Base-by-base conservation (phyloP, 2,797 vertebrate genomes). In the Helicolenus hilgendorfi region DNA sequence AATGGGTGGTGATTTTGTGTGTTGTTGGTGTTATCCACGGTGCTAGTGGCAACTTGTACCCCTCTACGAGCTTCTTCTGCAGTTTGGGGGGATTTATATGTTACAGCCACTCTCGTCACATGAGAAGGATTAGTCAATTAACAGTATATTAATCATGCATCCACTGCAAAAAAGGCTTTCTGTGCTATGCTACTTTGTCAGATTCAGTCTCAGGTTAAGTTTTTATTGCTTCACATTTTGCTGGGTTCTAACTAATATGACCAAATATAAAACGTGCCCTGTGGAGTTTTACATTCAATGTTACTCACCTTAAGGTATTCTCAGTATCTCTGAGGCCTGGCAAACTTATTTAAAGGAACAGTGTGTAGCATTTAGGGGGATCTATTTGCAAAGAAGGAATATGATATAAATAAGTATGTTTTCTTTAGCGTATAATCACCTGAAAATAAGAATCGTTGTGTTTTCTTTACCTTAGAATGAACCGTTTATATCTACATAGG, bases 1-100 rank as follows among this genome's bases (percentile, higher is more conserved):
- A 88, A 85, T 84, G 60, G 89, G 56, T 81, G 31, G 26, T 58
- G 81, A 76, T 86, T 88, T 76, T 58, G 81, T 62, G 86, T 64
- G 64, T 65, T 70, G 58, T 63, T 49, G 49, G 64, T 87, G 55
- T 75, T 81, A 74, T 69, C 70, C 11, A 5, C 18, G 18, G 41
- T 27, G 45, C 55, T 15, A 45, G 38, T 78, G 45, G 78, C 22
- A 74, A 77, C 38, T 72, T 74, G 13, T 18, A 38, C 62, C 27
- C 72, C 36, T 53, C 41, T 69, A 11, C 14, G 11, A 73, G 45
- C 7, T 72, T 74, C 79, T 45, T 27, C 13, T 0, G 4, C 69
- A 62, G 11, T 53, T 27, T 24, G 1, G 5, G 1, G 5, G 4
- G 45, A 1, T 72, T 79, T 45, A 4, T 63, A 29, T 20, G 76